Evolutionary conservation across 2,113 vertebrate genomes (phyloP).

Genomic region (Siniperca knerii): DNA sequence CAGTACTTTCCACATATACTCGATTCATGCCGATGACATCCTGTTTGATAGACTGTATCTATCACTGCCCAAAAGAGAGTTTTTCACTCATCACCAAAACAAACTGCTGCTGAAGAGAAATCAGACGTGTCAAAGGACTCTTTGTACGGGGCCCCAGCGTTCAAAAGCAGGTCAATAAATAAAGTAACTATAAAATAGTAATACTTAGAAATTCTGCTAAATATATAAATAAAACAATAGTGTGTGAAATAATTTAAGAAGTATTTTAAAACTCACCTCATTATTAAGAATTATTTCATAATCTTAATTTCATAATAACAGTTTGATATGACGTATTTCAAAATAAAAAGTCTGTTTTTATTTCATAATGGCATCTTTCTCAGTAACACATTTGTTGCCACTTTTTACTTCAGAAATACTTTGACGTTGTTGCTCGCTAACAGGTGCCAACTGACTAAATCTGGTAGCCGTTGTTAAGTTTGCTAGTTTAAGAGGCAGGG

Average conservation of each 20-base stretch:
- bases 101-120: background rate
- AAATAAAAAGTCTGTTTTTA: too few relatives aligned
- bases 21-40: background rate
- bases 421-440: background rate
- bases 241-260: too few relatives aligned
- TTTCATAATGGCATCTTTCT: too few relatives aligned
- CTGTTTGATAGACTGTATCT: background rate
- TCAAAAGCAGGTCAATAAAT: background rate
- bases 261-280: background rate
- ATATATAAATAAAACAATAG: background rate
- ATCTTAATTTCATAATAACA: background rate
- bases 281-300: background rate
- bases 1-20: background rate
- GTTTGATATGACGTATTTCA: background rate
- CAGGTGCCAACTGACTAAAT: background rate
- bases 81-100: background rate
- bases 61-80: background rate
- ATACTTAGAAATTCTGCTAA: background rate
- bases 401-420: too few relatives aligned
- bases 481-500: background rate
- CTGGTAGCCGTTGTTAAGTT: too few relatives aligned
- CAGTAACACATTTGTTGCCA: too few relatives aligned
- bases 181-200: background rate
- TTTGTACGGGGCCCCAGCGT: background rate
- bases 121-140: background rate